These are phyloP conservation scores for Centrocercus urophasianus DNA, from an alignment of 2,113 vertebrate genomes.

Conservation along the genomic window DNA sequence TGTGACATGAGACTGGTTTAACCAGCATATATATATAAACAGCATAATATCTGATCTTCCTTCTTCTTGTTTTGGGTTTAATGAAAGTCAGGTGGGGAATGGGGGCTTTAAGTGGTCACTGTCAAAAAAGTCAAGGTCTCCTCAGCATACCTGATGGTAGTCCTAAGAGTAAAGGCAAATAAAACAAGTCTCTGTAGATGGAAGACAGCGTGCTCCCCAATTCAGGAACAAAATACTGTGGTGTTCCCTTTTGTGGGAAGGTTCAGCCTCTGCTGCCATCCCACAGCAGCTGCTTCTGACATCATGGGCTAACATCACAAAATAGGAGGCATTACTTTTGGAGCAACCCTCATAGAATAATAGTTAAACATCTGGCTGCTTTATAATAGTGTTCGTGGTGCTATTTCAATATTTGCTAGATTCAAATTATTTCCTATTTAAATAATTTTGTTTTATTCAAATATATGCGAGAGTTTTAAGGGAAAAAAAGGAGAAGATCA, in stretches of 20 bases:
- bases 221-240: not conserved
- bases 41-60: not conserved
- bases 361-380: not conserved
- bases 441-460: constrained; percentile 17
- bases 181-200: not conserved
- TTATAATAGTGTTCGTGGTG: not conserved
- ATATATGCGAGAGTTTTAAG: not conserved
- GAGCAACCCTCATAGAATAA: not conserved
- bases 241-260: not conserved
- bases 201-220: not conserved
- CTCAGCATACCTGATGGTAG: not conserved
- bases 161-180: not conserved
- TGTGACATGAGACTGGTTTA: not conserved
- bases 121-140: not conserved
- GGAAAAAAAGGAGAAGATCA: not conserved
- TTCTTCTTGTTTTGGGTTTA: not conserved
- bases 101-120: not conserved
- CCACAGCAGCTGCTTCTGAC: too few species aligned
- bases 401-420: not conserved
- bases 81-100: not conserved
- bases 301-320: too few species aligned
- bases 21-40: not conserved
- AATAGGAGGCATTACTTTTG: too few species aligned
- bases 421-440: not conserved
- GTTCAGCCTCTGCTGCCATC: too few species aligned